Conservation (phyloP, 2,113 vertebrate species). For the Upupa epops region DNA sequence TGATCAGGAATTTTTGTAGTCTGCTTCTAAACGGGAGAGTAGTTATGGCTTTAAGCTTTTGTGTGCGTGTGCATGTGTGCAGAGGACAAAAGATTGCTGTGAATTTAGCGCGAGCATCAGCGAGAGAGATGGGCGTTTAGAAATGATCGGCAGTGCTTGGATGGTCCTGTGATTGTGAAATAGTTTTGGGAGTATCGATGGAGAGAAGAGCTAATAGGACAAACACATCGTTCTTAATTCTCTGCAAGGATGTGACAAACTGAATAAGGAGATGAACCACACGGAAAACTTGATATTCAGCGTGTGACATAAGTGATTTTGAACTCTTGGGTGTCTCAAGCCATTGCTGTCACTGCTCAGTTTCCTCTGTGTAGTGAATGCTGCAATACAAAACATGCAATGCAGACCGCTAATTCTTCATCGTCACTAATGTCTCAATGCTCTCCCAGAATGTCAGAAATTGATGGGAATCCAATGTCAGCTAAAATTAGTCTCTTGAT, state of each 20-base stretch:
- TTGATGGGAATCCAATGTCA: not conserved
- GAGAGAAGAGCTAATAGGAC: not conserved
- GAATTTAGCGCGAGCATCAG: not conserved
- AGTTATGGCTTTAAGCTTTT: not conserved
- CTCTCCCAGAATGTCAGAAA: not conserved
- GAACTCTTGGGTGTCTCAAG: not conserved
- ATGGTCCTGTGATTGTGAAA: conserved; percentile 13
- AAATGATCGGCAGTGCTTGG: not conserved
- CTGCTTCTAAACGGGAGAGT: not conserved
- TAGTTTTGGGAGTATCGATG: conserved; percentile 31
- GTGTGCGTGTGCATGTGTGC: not conserved
- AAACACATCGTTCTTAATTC: not conserved
- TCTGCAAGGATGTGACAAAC: conserved; percentile 20
- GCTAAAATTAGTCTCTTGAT: conserved; percentile 30
- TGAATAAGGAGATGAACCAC: not conserved
- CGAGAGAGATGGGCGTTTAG: not conserved
- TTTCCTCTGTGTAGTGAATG: not conserved
- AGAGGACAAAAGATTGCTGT: not conserved
- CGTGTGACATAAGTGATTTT: conserved; percentile 20
- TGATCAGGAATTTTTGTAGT: not conserved
- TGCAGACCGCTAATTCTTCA: conserved; percentile 21
- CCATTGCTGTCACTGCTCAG: not conserved
- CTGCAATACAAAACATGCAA: not conserved
- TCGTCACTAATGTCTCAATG: not conserved
- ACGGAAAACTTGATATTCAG: not conserved